Percentiles rank a stretch among this genome's conserved stretches.
phyloP scores from a whole-genome alignment of 2,113 vertebrate genomes.

The Indri indri region DNA sequence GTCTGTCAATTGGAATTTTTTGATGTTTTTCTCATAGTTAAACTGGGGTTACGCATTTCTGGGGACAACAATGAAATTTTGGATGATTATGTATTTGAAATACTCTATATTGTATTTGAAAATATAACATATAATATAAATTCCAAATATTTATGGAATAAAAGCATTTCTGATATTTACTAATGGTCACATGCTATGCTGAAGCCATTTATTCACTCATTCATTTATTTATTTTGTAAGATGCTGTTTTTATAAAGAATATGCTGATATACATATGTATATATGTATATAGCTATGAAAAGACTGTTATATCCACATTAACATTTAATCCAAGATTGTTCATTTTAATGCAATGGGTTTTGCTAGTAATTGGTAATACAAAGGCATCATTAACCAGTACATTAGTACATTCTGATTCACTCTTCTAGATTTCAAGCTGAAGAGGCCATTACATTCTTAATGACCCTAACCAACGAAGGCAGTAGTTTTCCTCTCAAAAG shows the following conservation, averaged over 20 bases:
- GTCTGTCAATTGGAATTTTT: not conserved
- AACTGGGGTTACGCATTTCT: not conserved
- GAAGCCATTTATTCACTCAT: not conserved
- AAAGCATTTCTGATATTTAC: not conserved
- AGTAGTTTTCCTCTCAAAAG: constrained; percentile 76
- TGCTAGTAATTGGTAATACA: constrained; percentile 70
- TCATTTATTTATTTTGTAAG: not conserved
- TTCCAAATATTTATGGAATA: not conserved
- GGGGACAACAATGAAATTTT: not conserved
- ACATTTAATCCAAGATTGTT: constrained; percentile 60
- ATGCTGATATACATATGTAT: not conserved
- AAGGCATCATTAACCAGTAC: constrained; percentile 79
- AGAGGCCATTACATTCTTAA: constrained; percentile 82
- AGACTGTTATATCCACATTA: not conserved
- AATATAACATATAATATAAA: not conserved
- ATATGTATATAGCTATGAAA: not conserved
- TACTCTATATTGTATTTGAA: not conserved
- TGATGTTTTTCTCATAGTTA: not conserved
- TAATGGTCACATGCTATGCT: not conserved
- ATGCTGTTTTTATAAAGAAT: not conserved
- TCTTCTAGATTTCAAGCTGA: constrained; percentile 78
- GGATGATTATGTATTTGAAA: not conserved
- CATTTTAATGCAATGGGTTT: constrained; percentile 68
- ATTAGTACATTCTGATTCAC: constrained; percentile 80
- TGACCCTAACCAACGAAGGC: constrained; percentile 77